phyloP scores from a whole-genome alignment of 2,888 invertebrate genomes.

The Cyrtodaria siliqua region DNA sequence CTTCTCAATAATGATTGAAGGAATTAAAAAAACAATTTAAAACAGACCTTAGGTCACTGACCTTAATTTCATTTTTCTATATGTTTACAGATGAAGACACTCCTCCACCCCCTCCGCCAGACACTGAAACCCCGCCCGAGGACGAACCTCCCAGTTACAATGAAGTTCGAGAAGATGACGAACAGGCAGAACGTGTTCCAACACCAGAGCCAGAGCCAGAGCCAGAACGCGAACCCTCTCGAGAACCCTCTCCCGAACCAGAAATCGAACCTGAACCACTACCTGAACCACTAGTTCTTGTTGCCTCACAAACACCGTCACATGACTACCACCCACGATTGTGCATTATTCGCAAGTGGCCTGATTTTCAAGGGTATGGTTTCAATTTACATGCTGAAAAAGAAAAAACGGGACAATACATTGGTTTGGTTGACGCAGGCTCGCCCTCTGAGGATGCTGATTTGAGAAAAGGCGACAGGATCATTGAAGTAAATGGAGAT shows the following conservation, averaged over 20 bases:
- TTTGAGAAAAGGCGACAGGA: slow-evolving; percentile 93
- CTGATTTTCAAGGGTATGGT: slow-evolving; percentile 98
- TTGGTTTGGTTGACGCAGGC: slow-evolving; percentile 95
- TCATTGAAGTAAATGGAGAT: slow-evolving; percentile 93
- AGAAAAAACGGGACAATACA: slow-evolving; percentile 96
- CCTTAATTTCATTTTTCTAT: too few species aligned
- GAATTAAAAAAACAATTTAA: too few species aligned
- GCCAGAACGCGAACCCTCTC: slow-evolving; percentile 25
- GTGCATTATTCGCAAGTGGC: slow-evolving; percentile 94
- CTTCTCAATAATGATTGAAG: too few species aligned
- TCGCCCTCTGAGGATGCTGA: slow-evolving; percentile 88
- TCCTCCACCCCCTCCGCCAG: slow-evolving; percentile 36
- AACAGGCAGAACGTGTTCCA: slow-evolving; percentile 16
- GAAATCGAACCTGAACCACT: slow-evolving; percentile 40
- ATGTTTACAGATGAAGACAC: slow-evolving; percentile 18
- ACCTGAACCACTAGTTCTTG: slow-evolving; percentile 31
- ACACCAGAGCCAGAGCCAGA: slow-evolving; percentile 15
- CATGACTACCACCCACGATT: slow-evolving; percentile 87
- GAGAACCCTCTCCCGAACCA: slow-evolving; percentile 35
- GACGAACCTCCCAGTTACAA: slow-evolving; percentile 42
- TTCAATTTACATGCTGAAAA: slow-evolving; percentile 99
- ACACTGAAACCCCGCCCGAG: slow-evolving; percentile 29
- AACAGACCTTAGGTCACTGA: too few species aligned
- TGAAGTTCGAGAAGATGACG: slow-evolving; percentile 33
- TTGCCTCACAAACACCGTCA: slow-evolving; percentile 7